Evolutionary conservation across 2,113 vertebrate genomes (phyloP), one percentile per base, ranked within the genome.

Genomic region (Brienomyrus longianalis): DNA sequence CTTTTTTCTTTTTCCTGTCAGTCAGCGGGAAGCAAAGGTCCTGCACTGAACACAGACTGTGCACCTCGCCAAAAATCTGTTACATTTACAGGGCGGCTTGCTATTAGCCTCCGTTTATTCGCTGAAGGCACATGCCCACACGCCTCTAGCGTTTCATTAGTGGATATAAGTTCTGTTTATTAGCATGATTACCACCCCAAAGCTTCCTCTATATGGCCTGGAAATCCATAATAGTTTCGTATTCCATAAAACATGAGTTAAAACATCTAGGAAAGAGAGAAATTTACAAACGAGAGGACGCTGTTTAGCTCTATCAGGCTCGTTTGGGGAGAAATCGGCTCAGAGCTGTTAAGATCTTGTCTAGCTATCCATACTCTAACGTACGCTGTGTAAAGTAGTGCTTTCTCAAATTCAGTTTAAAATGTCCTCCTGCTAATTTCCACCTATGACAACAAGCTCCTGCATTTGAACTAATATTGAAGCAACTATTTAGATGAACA

Each of bases 161-260:
- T 31, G 62, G 62, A 70, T 70, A 5, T 5, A 31, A 31, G n/a
- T 31, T 31, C n/a, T 70, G n/a, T 31, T 70, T 70, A 70, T 70
- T 70, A 31, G 62, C 62, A 1, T 31, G 62, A 70, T 70, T 70
- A 70, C 1, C n/a, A 70, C n/a, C n/a, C n/a, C 10, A 15, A 70
- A 70, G n/a, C 62, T 70, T 70, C 31, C 62, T 70, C n/a, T 31
- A 4, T 31, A 70, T 1, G n/a, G 62, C n/a, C 62, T 31, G 62
- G 31, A 70, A 27, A 27, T 70, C 62, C 62, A 70, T 70, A 13
- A 13, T 70, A 27, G 62, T 31, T 70, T 31, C 6, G 1, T 70
- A 70, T 13, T 31, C 62, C 62, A 70, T 70, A 70, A 70, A 87
- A 90, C 90, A 91, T 90, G 94, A 95, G 19, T 56, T 21, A 56